Conservation (phyloP, 1,140 invertebrate species). For the Mamestra configurata region DNA sequence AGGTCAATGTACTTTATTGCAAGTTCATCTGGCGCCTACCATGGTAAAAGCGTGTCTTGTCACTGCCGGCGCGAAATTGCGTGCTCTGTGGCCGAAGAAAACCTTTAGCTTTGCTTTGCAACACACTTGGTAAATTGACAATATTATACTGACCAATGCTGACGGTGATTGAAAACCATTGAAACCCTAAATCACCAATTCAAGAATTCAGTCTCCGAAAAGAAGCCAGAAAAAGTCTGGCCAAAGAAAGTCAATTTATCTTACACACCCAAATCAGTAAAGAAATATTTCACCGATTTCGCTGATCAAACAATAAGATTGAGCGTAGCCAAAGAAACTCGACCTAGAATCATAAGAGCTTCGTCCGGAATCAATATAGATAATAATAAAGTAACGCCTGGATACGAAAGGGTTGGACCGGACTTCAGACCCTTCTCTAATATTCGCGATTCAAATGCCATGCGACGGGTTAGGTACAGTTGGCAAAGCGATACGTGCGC, state of each 20-base stretch:
- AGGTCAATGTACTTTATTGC: too few species aligned
- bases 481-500: background rate
- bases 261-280: background rate
- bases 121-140: too few species aligned
- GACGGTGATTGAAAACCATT: too few species aligned
- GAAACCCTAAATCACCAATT: background rate
- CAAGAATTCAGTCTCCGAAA: background rate
- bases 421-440: constrained; percentile 39
- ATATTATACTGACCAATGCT: too few species aligned
- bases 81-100: too few species aligned
- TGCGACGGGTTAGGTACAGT: constrained; percentile 33
- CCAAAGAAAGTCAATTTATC: background rate
- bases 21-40: too few species aligned
- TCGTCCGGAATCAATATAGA: constrained; percentile 40
- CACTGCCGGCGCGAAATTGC: too few species aligned
- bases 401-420: constrained; percentile 18
- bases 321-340: background rate
- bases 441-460: constrained; percentile 42
- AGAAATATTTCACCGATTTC: background rate
- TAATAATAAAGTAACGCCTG: constrained; percentile 40
- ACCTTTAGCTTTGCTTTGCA: too few species aligned
- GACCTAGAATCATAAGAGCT: constrained; percentile 42
- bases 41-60: too few species aligned
- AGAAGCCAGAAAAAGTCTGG: background rate
- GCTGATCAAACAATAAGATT: constrained; percentile 14